These are phyloP conservation scores for Ditula angustiorana DNA, from an alignment of 2,888 invertebrate genomes.

Conservation along the genomic window DNA sequence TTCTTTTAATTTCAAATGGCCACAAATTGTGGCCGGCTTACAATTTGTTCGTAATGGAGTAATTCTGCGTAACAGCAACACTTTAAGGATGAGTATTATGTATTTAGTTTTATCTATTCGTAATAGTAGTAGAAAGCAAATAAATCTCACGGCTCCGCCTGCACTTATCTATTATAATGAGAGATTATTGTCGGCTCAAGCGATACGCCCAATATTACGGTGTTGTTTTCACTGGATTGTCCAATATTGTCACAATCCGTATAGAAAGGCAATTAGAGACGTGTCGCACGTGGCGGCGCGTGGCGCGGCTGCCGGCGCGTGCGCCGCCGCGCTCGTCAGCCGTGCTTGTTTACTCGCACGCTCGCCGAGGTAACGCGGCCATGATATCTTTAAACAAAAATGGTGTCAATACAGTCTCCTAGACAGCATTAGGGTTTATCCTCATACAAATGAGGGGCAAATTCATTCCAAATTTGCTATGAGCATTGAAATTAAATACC, in stretches of 20 bases:
- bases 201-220: conserved; percentile 67
- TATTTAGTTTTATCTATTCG: conserved; percentile 29
- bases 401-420: conserved; percentile 19
- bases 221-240: conserved; percentile 85
- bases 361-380: conserved; percentile 65
- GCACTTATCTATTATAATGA: conserved; percentile 84
- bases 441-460: not conserved
- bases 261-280: conserved; percentile 82
- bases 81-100: conserved; percentile 11
- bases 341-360: conserved; percentile 67
- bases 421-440: conserved; percentile 14
- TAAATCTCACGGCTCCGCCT: conserved; percentile 81
- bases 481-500: conserved; percentile 47
- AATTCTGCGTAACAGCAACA: conserved; percentile 52
- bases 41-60: conserved; percentile 55
- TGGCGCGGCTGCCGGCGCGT: conserved; percentile 56
- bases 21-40: conserved; percentile 56
- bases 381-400: conserved; percentile 61
- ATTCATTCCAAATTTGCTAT: conserved; percentile 1
- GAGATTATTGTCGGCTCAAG: conserved; percentile 79
- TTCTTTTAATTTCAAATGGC: conserved; percentile 77
- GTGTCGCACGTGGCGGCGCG: conserved; percentile 81
- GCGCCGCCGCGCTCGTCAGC: conserved; percentile 49
- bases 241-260: conserved; percentile 82
- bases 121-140: conserved; percentile 55